A percentile compares a stretch with the other conserved stretches of the same genome.
These are phyloP conservation scores for Mechanitis messenoides DNA, from an alignment of 2,888 invertebrate species.

Conservation along the genomic window DNA sequence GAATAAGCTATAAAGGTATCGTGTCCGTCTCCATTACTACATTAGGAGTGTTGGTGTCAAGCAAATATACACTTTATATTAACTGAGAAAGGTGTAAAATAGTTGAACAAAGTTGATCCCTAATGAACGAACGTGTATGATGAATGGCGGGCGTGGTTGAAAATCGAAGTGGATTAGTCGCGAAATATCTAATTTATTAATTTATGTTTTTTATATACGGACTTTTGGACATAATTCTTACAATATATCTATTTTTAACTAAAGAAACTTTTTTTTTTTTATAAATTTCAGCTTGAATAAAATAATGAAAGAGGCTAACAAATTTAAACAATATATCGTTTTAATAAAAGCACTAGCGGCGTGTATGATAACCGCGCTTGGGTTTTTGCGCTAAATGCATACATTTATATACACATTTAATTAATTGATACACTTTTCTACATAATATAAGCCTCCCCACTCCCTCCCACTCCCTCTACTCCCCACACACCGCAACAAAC, in stretches of 20 bases:
- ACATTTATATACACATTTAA: slow-evolving; percentile 68
- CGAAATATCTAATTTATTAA: slow-evolving; percentile 22
- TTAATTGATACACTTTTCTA: slow-evolving; percentile 70
- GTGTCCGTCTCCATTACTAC: slow-evolving; percentile 44
- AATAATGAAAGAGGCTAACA: slow-evolving; percentile 22
- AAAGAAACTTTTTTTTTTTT: no score
- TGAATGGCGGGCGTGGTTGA: slow-evolving; percentile 61
- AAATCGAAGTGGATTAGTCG: slow-evolving; percentile 61
- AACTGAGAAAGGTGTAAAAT: slow-evolving; percentile 50
- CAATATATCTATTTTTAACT: no score
- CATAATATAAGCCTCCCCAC: slow-evolving; percentile 36
- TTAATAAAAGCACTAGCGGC: slow-evolving; percentile 53
- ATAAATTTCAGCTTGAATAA: no score
- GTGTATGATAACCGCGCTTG: slow-evolving; percentile 38
- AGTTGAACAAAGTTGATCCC: slow-evolving; percentile 19
- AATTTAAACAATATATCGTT: slow-evolving; percentile 59
- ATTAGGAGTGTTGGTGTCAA: slow-evolving; percentile 42
- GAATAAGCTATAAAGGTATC: slow-evolving; percentile 33
- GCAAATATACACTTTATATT: slow-evolving; percentile 49
- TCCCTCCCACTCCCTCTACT: slow-evolving; percentile 18
- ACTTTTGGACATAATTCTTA: no score
- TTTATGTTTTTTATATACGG: background rate
- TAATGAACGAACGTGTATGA: slow-evolving; percentile 65
- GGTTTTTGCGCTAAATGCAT: slow-evolving; percentile 39
- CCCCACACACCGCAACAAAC: slow-evolving; percentile 34